phyloP scores from a whole-genome alignment of 2,888 invertebrate genomes.

The Campoletis raptor region DNA sequence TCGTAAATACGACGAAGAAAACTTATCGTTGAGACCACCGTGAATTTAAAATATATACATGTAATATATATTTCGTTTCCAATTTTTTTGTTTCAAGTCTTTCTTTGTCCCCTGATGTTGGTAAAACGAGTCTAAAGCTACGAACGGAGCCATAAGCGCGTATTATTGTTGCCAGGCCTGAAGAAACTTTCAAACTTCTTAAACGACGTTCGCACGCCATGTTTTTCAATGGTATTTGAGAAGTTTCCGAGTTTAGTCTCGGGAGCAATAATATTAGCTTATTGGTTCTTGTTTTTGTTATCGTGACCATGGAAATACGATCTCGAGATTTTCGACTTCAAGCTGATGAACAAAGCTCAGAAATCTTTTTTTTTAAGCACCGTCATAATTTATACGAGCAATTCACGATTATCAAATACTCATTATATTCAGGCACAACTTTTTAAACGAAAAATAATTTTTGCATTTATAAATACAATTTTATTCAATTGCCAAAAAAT shows the following conservation, averaged over 20 bases:
- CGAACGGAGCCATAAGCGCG: slow-evolving; percentile 38
- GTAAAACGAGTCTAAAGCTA: slow-evolving; percentile 7
- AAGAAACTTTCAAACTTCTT: slow-evolving; percentile 42
- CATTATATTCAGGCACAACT: too few species aligned
- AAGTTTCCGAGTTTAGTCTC: slow-evolving; percentile 44
- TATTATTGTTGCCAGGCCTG: slow-evolving; percentile 53
- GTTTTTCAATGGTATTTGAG: slow-evolving; percentile 53
- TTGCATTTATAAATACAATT: not conserved
- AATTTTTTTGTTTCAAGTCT: slow-evolving; percentile 6
- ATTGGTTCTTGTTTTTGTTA: slow-evolving; percentile 6
- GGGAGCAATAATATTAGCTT: slow-evolving; percentile 53
- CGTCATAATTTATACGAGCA: not conserved
- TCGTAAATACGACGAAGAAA: slow-evolving; percentile 10
- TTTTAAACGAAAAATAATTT: not conserved
- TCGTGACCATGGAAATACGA: not conserved
- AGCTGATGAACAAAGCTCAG: not conserved
- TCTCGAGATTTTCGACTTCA: slow-evolving; percentile 21
- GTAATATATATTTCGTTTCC: slow-evolving; percentile 5
- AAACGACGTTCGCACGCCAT: slow-evolving; percentile 38
- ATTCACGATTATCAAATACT: not conserved
- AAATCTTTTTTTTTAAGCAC: not conserved
- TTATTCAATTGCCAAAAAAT: not conserved
- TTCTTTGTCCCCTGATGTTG: slow-evolving; percentile 30
- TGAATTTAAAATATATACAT: slow-evolving; percentile 40
- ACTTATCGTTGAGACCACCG: slow-evolving; percentile 34